Percentiles rank a stretch among this genome's conserved stretches.
These are phyloP conservation scores for Nephrotoma appendiculata DNA, from an alignment of 2,888 invertebrate genomes.

Conservation along the genomic window DNA sequence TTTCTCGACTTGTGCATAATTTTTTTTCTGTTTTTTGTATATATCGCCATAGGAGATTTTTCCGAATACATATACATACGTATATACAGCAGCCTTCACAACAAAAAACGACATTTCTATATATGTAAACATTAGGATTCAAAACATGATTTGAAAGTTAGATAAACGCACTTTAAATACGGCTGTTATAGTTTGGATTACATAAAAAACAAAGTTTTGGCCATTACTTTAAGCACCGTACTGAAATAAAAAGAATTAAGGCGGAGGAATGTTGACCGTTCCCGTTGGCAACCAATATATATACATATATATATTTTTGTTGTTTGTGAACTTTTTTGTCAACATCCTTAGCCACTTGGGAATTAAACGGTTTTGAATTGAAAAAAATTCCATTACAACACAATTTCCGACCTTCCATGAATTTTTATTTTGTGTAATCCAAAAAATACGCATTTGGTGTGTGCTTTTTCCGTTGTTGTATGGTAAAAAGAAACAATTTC, in stretches of 20 bases:
- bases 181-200: neutral
- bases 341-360: neutral
- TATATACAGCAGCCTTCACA: neutral
- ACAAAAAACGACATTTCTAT: neutral
- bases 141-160: neutral
- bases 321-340: neutral
- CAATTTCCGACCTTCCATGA: neutral
- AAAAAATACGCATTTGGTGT: neutral
- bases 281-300: neutral
- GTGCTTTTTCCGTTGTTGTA: neutral
- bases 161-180: neutral
- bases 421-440: neutral
- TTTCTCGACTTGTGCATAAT: neutral
- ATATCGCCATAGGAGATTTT: neutral
- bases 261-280: neutral
- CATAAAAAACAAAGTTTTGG: neutral
- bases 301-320: neutral
- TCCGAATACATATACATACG: neutral
- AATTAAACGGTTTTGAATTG: neutral
- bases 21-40: neutral
- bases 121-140: neutral
- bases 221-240: neutral
- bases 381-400: neutral
- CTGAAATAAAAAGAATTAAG: neutral
- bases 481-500: neutral